phyloP scores from a whole-genome alignment of 2,888 invertebrate species.

The Euplexia lucipara region DNA sequence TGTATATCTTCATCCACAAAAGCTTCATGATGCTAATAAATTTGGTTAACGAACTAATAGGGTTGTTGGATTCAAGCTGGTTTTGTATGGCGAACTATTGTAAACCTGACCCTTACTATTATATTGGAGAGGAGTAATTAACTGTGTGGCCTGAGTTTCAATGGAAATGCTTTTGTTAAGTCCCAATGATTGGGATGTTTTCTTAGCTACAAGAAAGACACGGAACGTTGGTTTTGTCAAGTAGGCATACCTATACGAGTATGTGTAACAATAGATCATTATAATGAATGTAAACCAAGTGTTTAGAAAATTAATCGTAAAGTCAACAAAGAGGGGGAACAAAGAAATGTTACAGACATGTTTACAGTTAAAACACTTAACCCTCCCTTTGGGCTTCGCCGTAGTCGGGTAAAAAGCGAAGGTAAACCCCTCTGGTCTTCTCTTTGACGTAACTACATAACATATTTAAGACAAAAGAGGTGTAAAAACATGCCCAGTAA shows the following conservation, averaged over 20 bases:
- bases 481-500: no score
- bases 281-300: no score
- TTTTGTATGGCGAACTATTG: not conserved
- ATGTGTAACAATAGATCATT: no score
- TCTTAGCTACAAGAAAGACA: not conserved
- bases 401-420: no score
- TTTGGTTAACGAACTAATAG: conserved; percentile 30
- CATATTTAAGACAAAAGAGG: not conserved
- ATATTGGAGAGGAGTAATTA: not conserved
- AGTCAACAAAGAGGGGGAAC: no score
- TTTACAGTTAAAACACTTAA: no score
- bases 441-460: not conserved
- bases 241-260: not conserved
- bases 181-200: not conserved
- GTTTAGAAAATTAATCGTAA: no score
- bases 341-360: no score
- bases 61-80: conserved; percentile 18
- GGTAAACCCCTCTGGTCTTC: no score
- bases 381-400: no score
- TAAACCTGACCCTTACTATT: conserved; percentile 1
- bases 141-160: conserved; percentile 3
- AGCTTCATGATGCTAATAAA: conserved; percentile 44
- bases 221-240: not conserved
- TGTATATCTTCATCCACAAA: conserved; percentile 50
- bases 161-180: not conserved